phyloP scores from a whole-genome alignment of 2,113 vertebrate species.

The Pluvianellus socialis region DNA sequence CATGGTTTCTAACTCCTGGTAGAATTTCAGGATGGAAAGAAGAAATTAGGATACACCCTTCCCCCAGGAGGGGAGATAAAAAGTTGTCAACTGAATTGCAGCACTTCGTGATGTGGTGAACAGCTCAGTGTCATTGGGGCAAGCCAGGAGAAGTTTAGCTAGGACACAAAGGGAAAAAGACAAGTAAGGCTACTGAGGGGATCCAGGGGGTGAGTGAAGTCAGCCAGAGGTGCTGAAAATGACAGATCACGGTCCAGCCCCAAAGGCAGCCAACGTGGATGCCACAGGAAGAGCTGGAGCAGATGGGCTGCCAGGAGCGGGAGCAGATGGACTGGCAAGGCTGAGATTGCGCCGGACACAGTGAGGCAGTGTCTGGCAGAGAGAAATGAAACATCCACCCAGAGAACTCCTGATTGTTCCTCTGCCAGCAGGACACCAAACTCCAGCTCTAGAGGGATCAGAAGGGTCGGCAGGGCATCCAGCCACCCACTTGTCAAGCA shows the following conservation, averaged over 20 bases:
- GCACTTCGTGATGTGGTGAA: not conserved
- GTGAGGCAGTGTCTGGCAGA: not conserved
- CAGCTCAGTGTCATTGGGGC: not conserved
- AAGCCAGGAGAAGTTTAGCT: not conserved
- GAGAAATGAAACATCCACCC: not conserved
- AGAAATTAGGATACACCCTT: not conserved
- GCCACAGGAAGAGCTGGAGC: not conserved
- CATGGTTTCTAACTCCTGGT: not conserved
- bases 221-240: not conserved
- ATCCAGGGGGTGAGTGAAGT: not conserved
- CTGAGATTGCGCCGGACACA: not conserved
- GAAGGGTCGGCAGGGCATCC: not conserved
- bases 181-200: not conserved
- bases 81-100: not conserved
- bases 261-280: not conserved
- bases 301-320: constrained; percentile 2
- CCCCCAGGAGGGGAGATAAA: not conserved
- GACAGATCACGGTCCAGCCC: not conserved
- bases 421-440: not conserved
- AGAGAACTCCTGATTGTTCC: not conserved
- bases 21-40: not conserved
- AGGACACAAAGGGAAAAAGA: not conserved
- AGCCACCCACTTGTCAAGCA: rapidly evolving
- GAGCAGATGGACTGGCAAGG: constrained; percentile 17
- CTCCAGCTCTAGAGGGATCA: not conserved